Base-by-base conservation (phyloP, 1,140 invertebrate species). In the Papilio helenus region DNA sequence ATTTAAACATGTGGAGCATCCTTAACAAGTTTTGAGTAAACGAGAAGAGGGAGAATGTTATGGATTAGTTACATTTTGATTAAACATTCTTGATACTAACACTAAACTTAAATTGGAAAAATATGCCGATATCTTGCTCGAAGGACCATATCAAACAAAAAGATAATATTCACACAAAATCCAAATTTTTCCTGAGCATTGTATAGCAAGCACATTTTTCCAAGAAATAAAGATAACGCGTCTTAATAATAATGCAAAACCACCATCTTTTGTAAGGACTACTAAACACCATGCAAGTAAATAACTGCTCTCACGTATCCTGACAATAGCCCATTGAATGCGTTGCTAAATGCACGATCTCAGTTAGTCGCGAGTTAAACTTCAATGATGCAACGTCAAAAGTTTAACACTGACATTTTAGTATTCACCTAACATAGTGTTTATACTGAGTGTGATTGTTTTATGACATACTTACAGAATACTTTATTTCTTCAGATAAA, bases 381-480 rank as follows among this genome's bases (percentile, higher is more conserved):
- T 84, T 85, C 51, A 83, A 86, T 82, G 88, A 90, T 90, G 88
- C 89, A 88, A 86, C 87, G 7, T 29, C 87, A 81, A 82, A 88
- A 87, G 85, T 89, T 85, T 84, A 87, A 89, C 87, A 89, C 85
- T 85, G 83, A 90, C 85, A 86, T 88, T 85, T 92, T 92, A 92
- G 88, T 92, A 91, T 90, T 90, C 88, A 92, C 92, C 93, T 93
- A 93, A 94, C 92, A 90, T 90, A 91, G 91, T 93, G 91, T 94
- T 90, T 87, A 90, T 92, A 94, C 87, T 89, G 92, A 91, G 91
- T 93, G 91, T 94, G 93, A 93, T 93, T 93, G 92, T 89, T 94
- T 93, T 93, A 93, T 94, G 94, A 94, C 93, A 95, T 96, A 96
- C 95, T 96, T 96, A 96, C 95, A 95, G 95, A 93, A 94, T 90